phyloP scores from a whole-genome alignment of 2,113 vertebrate genomes.

The Coreoperca whiteheadi region DNA sequence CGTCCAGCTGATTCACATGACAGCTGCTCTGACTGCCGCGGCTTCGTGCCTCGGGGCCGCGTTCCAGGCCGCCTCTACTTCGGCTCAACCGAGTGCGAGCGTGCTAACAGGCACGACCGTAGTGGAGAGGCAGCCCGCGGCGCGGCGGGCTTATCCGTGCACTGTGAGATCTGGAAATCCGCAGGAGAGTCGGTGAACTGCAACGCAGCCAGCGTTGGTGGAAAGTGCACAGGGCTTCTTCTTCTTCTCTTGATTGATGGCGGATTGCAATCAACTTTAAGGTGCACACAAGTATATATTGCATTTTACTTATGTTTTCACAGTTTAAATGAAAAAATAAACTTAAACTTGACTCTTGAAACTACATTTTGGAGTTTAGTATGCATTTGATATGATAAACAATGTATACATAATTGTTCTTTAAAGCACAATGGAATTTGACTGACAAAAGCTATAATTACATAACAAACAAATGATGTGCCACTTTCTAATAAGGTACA shows the following conservation, averaged over 20 bases:
- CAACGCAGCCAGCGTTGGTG: neutral
- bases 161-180: conserved; percentile 53
- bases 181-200: neutral
- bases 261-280: no score
- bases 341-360: neutral
- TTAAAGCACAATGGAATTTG: no score
- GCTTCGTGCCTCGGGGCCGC: conserved; percentile 37
- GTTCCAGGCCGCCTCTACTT: conserved; percentile 16
- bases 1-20: conserved; percentile 83
- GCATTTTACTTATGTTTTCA: no score
- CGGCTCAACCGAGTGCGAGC: neutral
- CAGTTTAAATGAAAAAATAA: neutral
- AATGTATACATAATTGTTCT: no score
- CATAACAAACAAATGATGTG: neutral
- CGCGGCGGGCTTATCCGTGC: conserved; percentile 16
- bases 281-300: no score
- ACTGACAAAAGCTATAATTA: neutral
- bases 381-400: no score
- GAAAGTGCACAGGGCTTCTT: conserved; percentile 4
- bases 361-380: no score
- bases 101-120: neutral
- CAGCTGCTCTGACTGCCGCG: conserved; percentile 60
- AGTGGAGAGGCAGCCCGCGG: neutral
- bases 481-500: neutral
- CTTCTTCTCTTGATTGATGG: no score